phyloP scores from a whole-genome alignment of 2,888 invertebrate genomes.

The Tricholauxania praeusta region DNA sequence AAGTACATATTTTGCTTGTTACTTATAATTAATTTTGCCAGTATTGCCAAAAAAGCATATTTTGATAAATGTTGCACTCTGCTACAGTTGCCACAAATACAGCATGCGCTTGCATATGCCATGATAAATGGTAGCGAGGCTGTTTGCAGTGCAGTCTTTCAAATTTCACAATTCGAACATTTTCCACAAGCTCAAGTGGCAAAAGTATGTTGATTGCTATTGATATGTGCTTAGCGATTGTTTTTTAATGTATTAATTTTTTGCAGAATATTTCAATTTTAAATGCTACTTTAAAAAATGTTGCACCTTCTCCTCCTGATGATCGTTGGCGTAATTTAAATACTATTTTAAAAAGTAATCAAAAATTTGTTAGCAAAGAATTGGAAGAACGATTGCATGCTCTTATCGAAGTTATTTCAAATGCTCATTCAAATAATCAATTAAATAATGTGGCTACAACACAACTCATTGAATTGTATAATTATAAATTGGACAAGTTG shows the following conservation, averaged over 20 bases:
- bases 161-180: constrained; percentile 63
- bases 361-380: constrained; percentile 61
- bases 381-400: constrained; percentile 60
- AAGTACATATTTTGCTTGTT: constrained; percentile 60
- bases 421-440: constrained; percentile 58
- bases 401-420: constrained; percentile 57
- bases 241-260: neutral
- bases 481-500: constrained; percentile 63
- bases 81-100: constrained; percentile 60
- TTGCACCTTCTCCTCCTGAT: constrained; percentile 41
- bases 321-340: constrained; percentile 64
- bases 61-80: constrained; percentile 61
- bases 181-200: constrained; percentile 62
- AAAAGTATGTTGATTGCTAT: constrained; percentile 51
- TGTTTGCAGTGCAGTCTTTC: constrained; percentile 60
- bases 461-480: constrained; percentile 65
- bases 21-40: constrained; percentile 62
- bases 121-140: constrained; percentile 58
- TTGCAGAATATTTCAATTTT: constrained; percentile 56
- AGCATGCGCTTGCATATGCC: constrained; percentile 62
- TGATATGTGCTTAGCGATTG: neutral
- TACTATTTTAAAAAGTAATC: constrained; percentile 60
- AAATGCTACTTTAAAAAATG: constrained; percentile 41
- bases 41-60: constrained; percentile 64
- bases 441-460: constrained; percentile 63